Conservation (phyloP, 2,797 vertebrate genomes). For the Sebastes cheni region DNA sequence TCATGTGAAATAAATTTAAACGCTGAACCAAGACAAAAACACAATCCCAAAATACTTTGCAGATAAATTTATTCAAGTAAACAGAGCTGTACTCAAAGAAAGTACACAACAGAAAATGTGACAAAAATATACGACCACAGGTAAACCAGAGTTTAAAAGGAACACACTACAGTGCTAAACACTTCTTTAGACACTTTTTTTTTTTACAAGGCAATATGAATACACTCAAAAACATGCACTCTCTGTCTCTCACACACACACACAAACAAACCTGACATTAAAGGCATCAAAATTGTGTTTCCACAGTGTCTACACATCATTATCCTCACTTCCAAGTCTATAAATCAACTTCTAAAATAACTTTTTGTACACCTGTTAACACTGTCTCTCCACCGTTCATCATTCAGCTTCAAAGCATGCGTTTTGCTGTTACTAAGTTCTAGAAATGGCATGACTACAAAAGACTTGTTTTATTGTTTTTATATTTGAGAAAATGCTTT, state of each 20-base stretch:
- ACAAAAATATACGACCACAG: conserved; percentile 88
- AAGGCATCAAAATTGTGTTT: conserved; percentile 41
- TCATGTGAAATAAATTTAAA: neutral
- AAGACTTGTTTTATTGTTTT: neutral
- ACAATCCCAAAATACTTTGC: conserved; percentile 79
- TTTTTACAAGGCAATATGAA: conserved; percentile 80
- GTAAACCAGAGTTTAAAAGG: conserved; percentile 82
- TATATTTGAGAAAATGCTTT: conserved; percentile 1
- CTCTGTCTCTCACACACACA: neutral
- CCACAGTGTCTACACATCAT: conserved; percentile 4
- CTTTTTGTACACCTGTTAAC: neutral
- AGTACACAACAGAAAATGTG: conserved; percentile 75
- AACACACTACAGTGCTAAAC: conserved; percentile 79
- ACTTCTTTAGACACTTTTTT: conserved; percentile 68
- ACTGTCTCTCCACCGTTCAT: neutral
- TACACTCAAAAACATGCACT: conserved; percentile 34
- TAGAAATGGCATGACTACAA: neutral
- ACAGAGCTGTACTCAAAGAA: conserved; percentile 90
- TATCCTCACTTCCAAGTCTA: neutral
- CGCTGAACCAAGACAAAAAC: neutral
- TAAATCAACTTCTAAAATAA: conserved; percentile 12
- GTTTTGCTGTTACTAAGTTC: neutral
- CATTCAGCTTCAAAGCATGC: conserved; percentile 5
- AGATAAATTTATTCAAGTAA: conserved; percentile 95
- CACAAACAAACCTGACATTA: conserved; percentile 12